These are phyloP conservation scores for Redunca redunca DNA, from an alignment of 2,113 vertebrate species.

Conservation along the genomic window DNA sequence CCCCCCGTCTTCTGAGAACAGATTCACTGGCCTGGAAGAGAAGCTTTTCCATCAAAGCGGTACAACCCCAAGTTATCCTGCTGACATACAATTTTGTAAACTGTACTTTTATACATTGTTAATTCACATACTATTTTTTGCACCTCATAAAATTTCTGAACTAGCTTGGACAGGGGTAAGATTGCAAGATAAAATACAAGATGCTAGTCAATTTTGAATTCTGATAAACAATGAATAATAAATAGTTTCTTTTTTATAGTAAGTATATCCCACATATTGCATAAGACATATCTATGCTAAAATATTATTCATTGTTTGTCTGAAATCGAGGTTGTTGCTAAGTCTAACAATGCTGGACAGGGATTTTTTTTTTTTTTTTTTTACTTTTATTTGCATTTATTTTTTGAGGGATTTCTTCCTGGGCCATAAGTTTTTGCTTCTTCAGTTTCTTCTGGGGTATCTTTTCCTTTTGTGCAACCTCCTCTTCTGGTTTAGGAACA, in stretches of 20 bases:
- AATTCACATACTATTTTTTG: conserved; percentile 13
- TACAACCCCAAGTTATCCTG: not conserved
- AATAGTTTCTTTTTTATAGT: not conserved
- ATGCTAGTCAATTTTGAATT: not conserved
- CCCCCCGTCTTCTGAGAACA: not conserved
- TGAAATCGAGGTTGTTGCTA: not conserved
- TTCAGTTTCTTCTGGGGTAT: not conserved
- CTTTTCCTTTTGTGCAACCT: not conserved
- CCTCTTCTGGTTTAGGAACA: not conserved
- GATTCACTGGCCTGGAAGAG: not conserved
- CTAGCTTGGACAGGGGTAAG: not conserved
- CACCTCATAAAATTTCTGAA: not conserved
- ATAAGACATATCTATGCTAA: not conserved
- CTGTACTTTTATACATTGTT: not conserved
- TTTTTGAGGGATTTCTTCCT: not conserved
- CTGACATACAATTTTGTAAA: not conserved
- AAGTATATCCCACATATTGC: not conserved
- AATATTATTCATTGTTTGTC: not conserved
- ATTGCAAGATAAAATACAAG: not conserved
- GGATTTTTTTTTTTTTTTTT: not conserved
- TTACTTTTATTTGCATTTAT: not conserved
- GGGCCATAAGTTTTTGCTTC: not conserved
- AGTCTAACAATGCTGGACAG: not conserved
- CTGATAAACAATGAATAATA: not conserved
- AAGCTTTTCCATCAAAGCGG: not conserved